Evolutionary conservation across 2,888 invertebrate species (phyloP), one percentile per base, ranked within the genome.

Genomic region (Thelaira solivaga): DNA sequence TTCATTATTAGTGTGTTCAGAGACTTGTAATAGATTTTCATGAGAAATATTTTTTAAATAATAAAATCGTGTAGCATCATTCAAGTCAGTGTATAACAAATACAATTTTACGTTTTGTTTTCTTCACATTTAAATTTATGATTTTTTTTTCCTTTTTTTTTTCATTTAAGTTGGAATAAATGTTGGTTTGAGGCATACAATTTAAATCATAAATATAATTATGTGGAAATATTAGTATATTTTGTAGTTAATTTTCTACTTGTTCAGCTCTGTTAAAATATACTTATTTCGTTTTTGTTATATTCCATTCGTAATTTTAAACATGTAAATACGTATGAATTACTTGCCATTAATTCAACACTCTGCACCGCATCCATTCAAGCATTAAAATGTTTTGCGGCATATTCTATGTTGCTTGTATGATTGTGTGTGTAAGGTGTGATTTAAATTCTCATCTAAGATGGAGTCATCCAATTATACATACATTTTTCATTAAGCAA

Each of bases 171-270:
- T 31, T 47, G 47, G 10, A 34, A 45, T 67, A 64, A 36, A 45
- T 72, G 57, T 51, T 73, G 16, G 36, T 73, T 64, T 45, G 51
- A 43, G 67, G 72, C 73, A 64, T 31, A 68, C 26, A 57, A 57
- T 73, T 77, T 73, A 77, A 73, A 73, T 77, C 67, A 62, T 73
- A 72, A 77, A 77, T 62, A 64, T 77, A 64, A 73, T 73, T 77
- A 43, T 73, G 62, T 73, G 62, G 55, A 77, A 77, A 68, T 47
- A 77, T 72, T 67, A 69, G 36, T 72, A 72, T 76, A 67, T 55
- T n/a, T n/a, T 65, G 65, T 41, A 22, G 59, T 71, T 55, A 61
- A 47, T 55, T 55, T 43, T 68, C 8, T 36, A 34, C 24, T 47
- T 22, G 45, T 47, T 36, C 57, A 47, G 47, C 45, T 45, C 57